Evolutionary conservation across 2,888 invertebrate genomes (phyloP).

Genomic region (Brachyptera risi): DNA sequence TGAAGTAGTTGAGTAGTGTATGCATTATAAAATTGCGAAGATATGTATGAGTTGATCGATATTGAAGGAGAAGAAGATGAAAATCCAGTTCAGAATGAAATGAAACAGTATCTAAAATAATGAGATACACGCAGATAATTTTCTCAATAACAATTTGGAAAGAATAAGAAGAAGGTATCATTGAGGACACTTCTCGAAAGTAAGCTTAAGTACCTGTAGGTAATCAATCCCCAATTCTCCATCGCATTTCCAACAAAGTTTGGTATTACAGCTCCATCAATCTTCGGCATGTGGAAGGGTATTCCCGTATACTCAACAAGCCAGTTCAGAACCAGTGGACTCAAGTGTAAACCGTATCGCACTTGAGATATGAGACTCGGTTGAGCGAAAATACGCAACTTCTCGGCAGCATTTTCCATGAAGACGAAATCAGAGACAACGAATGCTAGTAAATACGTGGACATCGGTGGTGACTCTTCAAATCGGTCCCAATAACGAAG

Average conservation of each 20-base stretch:
- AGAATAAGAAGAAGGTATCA: too few relatives aligned
- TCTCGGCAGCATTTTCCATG: conserved; percentile 14
- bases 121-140: too few relatives aligned
- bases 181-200: too few relatives aligned
- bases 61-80: too few relatives aligned
- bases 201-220: conserved; percentile 70
- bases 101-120: too few relatives aligned
- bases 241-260: conserved; percentile 44
- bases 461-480: conserved; percentile 2
- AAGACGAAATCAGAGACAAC: conserved; percentile 27
- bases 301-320: conserved; percentile 45
- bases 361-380: conserved; percentile 38
- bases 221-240: conserved; percentile 74
- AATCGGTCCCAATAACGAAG: conserved; percentile 6
- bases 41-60: too few relatives aligned
- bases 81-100: too few relatives aligned
- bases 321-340: conserved; percentile 38
- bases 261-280: conserved; percentile 45
- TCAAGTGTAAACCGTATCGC: conserved; percentile 47
- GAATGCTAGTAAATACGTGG: conserved; percentile 26
- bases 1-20: too few relatives aligned
- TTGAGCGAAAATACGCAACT: conserved; percentile 11
- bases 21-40: too few relatives aligned
- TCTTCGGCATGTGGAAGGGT: conserved; percentile 44
- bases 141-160: too few relatives aligned